Conservation (phyloP, 2,888 invertebrate species). For the Gymnoscelis rufifasciata region DNA sequence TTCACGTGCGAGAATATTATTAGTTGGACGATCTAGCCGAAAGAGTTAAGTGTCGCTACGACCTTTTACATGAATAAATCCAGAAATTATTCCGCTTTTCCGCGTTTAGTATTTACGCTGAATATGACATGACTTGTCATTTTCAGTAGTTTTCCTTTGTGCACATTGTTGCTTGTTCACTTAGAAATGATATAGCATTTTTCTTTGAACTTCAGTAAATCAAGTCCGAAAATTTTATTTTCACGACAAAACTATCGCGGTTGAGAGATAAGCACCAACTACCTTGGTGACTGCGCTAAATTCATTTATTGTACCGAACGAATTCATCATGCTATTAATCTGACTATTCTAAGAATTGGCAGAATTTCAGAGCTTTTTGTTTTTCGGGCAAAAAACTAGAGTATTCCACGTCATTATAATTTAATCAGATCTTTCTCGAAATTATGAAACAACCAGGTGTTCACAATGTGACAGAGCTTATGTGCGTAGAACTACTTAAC, state of each 20-base stretch:
- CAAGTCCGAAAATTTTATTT: not conserved
- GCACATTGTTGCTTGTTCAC: slow-evolving; percentile 15
- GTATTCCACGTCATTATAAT: not conserved
- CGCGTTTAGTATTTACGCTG: slow-evolving; percentile 41
- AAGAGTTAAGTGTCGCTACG: slow-evolving; percentile 70
- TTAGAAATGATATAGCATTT: not conserved
- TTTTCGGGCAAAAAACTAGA: not conserved
- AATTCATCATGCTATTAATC: slow-evolving; percentile 32
- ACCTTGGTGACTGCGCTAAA: slow-evolving; percentile 15
- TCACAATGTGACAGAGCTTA: not conserved
- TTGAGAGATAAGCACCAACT: not conserved
- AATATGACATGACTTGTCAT: slow-evolving; percentile 30
- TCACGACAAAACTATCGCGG: not conserved
- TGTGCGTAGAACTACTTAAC: not conserved
- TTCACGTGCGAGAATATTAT: slow-evolving; percentile 77
- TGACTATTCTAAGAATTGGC: slow-evolving; percentile 47
- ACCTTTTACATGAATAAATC: slow-evolving; percentile 60
- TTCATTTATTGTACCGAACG: slow-evolving; percentile 26
- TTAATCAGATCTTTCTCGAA: not conserved
- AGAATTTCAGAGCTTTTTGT: slow-evolving; percentile 45
- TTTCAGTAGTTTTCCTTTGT: slow-evolving; percentile 30
- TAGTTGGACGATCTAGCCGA: slow-evolving; percentile 78
- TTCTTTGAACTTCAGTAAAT: not conserved
- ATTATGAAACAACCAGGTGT: not conserved
- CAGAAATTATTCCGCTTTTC: slow-evolving; percentile 50